These are phyloP conservation scores for Allacma fusca DNA, from an alignment of 2,888 invertebrate species.

Conservation along the genomic window DNA sequence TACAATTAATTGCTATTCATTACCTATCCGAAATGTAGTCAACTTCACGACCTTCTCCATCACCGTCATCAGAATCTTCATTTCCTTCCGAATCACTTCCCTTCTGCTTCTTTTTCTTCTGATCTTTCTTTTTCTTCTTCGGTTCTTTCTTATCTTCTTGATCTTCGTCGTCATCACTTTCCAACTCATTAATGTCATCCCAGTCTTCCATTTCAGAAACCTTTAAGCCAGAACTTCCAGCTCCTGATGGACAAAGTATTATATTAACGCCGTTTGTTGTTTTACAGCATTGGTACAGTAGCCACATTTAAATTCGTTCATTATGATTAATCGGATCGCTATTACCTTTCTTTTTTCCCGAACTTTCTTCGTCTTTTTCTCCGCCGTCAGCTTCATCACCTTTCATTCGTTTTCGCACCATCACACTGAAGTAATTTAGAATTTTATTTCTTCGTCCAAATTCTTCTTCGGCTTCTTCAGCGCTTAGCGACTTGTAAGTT, in stretches of 20 bases:
- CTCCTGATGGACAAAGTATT: neutral
- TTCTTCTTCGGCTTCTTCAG: constrained; percentile 98
- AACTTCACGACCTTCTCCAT: constrained; percentile 92
- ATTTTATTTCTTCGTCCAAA: constrained; percentile 94
- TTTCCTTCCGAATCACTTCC: constrained; percentile 88
- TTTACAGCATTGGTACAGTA: no score
- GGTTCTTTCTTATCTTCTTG: constrained; percentile 70
- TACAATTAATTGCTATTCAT: constrained; percentile 10
- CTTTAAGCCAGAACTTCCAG: constrained; percentile 68
- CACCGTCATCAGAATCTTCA: constrained; percentile 97
- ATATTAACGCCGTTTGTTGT: no score
- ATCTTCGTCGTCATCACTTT: constrained; percentile 75
- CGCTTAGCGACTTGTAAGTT: constrained; percentile 90
- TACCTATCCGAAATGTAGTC: constrained; percentile 94
- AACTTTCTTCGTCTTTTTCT: constrained; percentile 67
- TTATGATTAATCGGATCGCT: neutral
- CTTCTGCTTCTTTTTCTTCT: constrained; percentile 77
- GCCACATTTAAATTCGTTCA: neutral
- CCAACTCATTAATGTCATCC: constrained; percentile 81
- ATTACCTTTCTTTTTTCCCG: constrained; percentile 44
- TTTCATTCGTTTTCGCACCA: constrained; percentile 87
- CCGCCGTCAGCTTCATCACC: constrained; percentile 70
- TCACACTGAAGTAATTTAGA: constrained; percentile 93
- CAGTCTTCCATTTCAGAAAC: constrained; percentile 95
- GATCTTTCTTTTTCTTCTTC: constrained; percentile 62